Evolutionary conservation across 2,888 invertebrate species (phyloP), one percentile per base, ranked within the genome.

Genomic region (Drosophila subsilvestris): DNA sequence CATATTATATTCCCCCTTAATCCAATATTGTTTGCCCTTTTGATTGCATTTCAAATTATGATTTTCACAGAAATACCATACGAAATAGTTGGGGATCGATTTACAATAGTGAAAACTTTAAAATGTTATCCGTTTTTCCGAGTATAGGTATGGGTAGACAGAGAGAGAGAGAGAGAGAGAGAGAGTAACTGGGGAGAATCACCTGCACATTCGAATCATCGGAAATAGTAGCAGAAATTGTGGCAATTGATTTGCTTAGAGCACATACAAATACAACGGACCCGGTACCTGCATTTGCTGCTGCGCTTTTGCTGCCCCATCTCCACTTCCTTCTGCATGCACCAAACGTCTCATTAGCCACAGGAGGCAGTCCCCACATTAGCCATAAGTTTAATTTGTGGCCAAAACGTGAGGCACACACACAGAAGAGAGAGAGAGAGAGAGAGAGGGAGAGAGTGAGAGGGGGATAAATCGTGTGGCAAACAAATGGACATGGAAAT

Each of bases 371-470:
- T 12, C 9, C 10, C 27, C 47, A 53, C 47, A 48, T 22, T 27
- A 47, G 65, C 54, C 48, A 27, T 67, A 55, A 66, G 65, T 54
- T 66, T 66, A 66, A 66, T 66, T 67, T 66, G 65, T 43, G 47
- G 48, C 67, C 43, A 66, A 65, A 42, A 32, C 43, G 65, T 48
- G 66, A 48, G 51, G 12, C 12, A n/a, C 37, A n/a, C 43, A 54
- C 53, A 65, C 32, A 37, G 32, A 25, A 17, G 12, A 14, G 18
- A 25, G 67, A 37, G 32, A n/a, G 50, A 17, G 14, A 10, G n/a
- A 12, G 12, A 25, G 7, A 14, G 18, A 27, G 20, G 20, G 27
- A 14, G 6, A n/a, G 10, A 20, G 37, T n/a, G 22, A 22, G 14
- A 6, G 25, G 20, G 53, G 47, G 20, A 9, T 17, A 6, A 22